Evolutionary conservation across 2,797 vertebrate species (phyloP).

Genomic region (Lateolabrax maculatus): DNA sequence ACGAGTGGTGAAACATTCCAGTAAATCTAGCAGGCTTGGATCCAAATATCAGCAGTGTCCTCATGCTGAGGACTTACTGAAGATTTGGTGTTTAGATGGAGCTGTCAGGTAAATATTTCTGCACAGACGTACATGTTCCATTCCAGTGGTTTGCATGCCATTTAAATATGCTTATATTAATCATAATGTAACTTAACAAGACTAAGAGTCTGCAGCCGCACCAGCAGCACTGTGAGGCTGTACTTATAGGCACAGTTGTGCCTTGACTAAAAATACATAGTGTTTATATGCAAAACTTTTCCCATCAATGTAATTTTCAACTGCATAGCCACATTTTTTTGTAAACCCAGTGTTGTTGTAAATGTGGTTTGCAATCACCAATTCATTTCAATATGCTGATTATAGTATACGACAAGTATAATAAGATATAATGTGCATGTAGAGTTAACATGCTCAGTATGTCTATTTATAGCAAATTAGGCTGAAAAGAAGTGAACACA

Average conservation of each 20-base stretch:
- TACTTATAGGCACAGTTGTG: no score
- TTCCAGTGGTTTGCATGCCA: not conserved
- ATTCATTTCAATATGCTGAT: not conserved
- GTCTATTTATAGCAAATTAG: not conserved
- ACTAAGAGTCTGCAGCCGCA: not conserved
- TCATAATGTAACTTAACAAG: not conserved
- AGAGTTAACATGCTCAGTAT: not conserved
- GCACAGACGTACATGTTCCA: not conserved
- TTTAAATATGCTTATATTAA: not conserved
- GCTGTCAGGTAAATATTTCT: not conserved
- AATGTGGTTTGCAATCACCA: not conserved
- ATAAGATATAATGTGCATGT: not conserved
- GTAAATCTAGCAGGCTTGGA: conserved; percentile 35
- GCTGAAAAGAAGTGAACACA: not conserved
- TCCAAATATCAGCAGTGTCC: conserved; percentile 27
- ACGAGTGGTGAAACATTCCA: conserved; percentile 39
- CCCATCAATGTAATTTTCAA: not conserved
- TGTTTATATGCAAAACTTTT: not conserved
- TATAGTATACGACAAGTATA: no score
- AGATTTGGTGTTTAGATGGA: conserved; percentile 17
- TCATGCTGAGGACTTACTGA: conserved; percentile 9
- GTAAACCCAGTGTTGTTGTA: not conserved
- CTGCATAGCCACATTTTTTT: no score
- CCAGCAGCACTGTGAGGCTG: not conserved
- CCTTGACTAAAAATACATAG: not conserved